Evolutionary conservation across 92 coral and sea anemone genomes (phyloP), one percentile per base, ranked within the genome.

Genomic region (Actinernus sp.): DNA sequence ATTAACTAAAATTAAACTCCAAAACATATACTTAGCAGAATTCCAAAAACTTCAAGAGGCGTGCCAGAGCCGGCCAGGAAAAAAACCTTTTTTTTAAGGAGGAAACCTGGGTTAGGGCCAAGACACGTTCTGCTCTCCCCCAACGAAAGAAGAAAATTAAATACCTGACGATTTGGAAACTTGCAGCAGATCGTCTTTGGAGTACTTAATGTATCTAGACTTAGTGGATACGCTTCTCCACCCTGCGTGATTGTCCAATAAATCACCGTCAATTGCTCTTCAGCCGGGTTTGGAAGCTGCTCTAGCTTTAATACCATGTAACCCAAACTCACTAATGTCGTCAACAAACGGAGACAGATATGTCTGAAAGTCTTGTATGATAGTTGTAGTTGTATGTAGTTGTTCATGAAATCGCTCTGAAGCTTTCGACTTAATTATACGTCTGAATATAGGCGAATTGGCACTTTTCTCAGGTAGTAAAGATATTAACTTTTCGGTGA

Each of bases 41-140:
- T n/a, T n/a, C n/a, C n/a, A n/a, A n/a, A n/a, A n/a, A n/a, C n/a
- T n/a, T n/a, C n/a, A n/a, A n/a, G 41, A 36, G 41, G 14, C 34
- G 71, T 55, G 78, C 78, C 85, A 68, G 85, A 61, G 78, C 52
- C 71, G 85, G 71, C 78, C 59, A 72, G 63, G 69, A 78, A 68
- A 77, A 66, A 61, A 72, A 59, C 72, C 25, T n/a, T n/a, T n/a
- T n/a, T 31, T 39, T 14, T 30, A 41, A 66, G 41, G 49, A 81
- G 82, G 82, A 81, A 82, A 82, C 70, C 89, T 74, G 66, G 89
- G 78, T 52, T 65, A 78, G 69, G 84, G 50, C 89, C 69, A 63
- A 65, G 87, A 57, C 77, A 50, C 41, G 63, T 51, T 37, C 19
- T 63, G 45, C 54, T 31, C 47, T 67, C 67, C 78, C 89, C 79